These are phyloP conservation scores for Aphelinus certus DNA, from an alignment of 1,140 invertebrate species.

Conservation along the genomic window DNA sequence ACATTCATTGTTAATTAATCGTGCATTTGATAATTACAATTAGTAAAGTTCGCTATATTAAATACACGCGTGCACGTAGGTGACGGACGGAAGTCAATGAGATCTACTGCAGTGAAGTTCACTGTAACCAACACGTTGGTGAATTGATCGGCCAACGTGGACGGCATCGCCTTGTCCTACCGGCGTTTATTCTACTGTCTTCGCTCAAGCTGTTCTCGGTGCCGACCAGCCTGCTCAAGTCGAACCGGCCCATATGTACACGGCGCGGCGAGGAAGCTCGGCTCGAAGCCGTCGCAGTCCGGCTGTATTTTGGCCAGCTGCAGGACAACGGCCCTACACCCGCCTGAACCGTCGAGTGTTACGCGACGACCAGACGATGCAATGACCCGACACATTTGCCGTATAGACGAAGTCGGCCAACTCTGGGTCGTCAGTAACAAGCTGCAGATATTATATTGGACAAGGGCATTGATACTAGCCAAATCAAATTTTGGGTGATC, in stretches of 20 bases:
- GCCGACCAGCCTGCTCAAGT: constrained; percentile 67
- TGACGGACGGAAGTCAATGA: constrained; percentile 72
- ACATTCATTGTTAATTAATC: no score
- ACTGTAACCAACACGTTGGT: constrained; percentile 68
- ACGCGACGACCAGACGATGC: constrained; percentile 68
- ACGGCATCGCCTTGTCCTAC: constrained; percentile 75
- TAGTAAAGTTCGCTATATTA: no score
- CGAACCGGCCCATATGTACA: constrained; percentile 55
- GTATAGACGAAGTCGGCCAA: constrained; percentile 69
- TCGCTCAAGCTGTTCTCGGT: constrained; percentile 72
- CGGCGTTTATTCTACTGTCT: constrained; percentile 66
- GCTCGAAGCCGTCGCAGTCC: constrained; percentile 68
- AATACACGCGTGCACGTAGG: constrained; percentile 54
- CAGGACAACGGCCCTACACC: constrained; percentile 60
- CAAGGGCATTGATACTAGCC: constrained; percentile 59
- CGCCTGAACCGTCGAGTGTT: constrained; percentile 52
- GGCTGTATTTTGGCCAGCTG: constrained; percentile 71
- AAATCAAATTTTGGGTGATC: constrained; percentile 71
- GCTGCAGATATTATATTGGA: constrained; percentile 69
- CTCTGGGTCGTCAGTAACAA: constrained; percentile 71
- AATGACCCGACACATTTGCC: constrained; percentile 74
- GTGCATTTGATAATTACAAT: no score
- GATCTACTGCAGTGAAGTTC: constrained; percentile 66
- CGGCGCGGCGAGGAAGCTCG: constrained; percentile 63
- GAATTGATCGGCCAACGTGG: constrained; percentile 67